Conservation (phyloP, 2,888 invertebrate species). For the Leucophenga montana region DNA sequence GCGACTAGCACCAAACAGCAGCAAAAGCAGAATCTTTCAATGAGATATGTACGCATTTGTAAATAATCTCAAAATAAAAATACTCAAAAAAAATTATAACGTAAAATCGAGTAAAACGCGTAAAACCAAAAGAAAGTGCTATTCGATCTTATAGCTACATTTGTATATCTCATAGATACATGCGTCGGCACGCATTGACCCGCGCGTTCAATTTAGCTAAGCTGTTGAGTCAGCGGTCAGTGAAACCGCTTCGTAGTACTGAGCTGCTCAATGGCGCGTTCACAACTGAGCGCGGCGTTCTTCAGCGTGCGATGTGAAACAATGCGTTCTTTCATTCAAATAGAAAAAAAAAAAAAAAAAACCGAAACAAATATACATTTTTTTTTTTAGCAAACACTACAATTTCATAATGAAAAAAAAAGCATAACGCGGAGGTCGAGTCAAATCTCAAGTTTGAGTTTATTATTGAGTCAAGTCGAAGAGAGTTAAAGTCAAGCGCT, state of each 20-base stretch:
- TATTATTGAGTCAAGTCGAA: no score
- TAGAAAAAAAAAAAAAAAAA: no score
- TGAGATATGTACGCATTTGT: constrained; percentile 11
- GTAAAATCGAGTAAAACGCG: constrained; percentile 8
- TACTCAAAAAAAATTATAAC: background rate
- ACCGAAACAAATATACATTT: no score
- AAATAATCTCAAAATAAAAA: constrained; percentile 1
- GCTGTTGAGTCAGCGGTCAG: constrained; percentile 32
- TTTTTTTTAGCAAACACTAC: no score
- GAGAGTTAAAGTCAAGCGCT: no score
- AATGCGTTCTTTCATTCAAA: no score
- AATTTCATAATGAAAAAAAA: no score
- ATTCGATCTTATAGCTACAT: background rate
- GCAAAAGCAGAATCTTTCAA: background rate
- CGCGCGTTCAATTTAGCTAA: constrained; percentile 37
- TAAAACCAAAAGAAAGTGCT: constrained; percentile 14
- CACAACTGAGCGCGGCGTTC: constrained; percentile 46
- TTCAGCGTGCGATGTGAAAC: background rate
- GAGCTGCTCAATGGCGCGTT: constrained; percentile 54
- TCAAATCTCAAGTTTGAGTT: no score
- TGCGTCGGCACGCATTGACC: constrained; percentile 9
- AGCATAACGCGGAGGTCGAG: no score
- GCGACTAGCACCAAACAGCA: constrained; percentile 22
- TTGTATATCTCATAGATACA: background rate
- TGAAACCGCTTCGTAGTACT: constrained; percentile 23